Evolutionary conservation across 1,140 invertebrate genomes (phyloP), one percentile per base, ranked within the genome.

Genomic region (Cherax quadricarinatus): DNA sequence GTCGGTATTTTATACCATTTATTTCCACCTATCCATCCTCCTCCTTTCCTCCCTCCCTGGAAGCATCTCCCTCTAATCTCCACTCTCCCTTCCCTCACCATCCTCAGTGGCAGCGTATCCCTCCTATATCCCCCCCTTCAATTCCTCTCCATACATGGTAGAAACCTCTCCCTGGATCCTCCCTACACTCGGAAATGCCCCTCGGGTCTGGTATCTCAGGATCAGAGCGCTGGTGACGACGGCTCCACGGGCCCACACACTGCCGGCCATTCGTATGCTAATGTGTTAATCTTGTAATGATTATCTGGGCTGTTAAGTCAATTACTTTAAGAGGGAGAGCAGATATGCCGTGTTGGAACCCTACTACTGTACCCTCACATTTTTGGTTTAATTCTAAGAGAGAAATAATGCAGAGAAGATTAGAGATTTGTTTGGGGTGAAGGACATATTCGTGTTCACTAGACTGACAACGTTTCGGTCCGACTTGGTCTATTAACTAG

Each of bases 231-330:
- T 18, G 66, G 1, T 21, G 66, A 70, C 16, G 21, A 6, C 70
- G 12, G 4, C 70, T 30, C 70, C 24, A 9, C 70, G 70, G 9
- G n/a, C 70, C 70, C 24, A 75, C 70, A 75, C 70, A 75, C 12
- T 75, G 70, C 84, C 73, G 75, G 49, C 88, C 41, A 90, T 90
- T 90, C 88, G 88, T 85, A 90, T 90, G 88, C 88, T 90, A 90
- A 90, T 90, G 88, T 62, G 75, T 75, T 90, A 90, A 90, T 90
- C 88, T 81, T 21, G 88, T 90, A 60, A 84, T 84, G 66, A 90
- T 90, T 90, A 90, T 90, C 81, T 57, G 79, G 81, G 81, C 62
- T 75, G 70, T 90, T 84, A 85, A 84, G 66, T 24, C 81, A 66
- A 81, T 87, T 78, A 84, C 18, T 85, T 90, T 85, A 53, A 90